These are phyloP conservation scores for Sinocyclocheilus maitianheensis DNA, from an alignment of 2,113 vertebrate species.

Conservation along the genomic window DNA sequence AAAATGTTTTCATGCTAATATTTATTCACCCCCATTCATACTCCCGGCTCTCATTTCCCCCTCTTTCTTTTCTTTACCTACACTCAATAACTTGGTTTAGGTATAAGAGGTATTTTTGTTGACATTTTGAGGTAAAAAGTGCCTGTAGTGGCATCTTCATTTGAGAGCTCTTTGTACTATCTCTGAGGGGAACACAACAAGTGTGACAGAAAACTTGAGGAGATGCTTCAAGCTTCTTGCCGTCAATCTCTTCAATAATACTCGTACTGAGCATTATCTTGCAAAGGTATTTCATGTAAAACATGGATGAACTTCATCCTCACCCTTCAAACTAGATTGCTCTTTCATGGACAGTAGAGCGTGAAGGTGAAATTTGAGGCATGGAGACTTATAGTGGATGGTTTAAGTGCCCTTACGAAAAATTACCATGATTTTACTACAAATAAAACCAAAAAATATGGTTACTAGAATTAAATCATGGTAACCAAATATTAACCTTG, in stretches of 20 bases:
- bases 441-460: too few species aligned
- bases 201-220: background rate
- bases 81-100: background rate
- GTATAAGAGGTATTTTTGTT: background rate
- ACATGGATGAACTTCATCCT: background rate
- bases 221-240: conserved; percentile 3
- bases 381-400: background rate
- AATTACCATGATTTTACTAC: too few species aligned
- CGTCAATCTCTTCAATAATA: background rate
- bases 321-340: background rate
- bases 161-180: background rate
- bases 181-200: conserved; percentile 16
- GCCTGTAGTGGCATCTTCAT: background rate
- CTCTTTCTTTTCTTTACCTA: background rate
- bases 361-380: background rate
- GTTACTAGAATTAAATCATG: too few species aligned
- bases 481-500: too few species aligned
- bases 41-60: background rate
- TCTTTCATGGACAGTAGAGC: background rate
- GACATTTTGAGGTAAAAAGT: conserved; percentile 7
- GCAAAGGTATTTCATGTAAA: background rate
- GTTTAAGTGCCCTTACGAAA: background rate
- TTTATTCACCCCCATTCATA: background rate
- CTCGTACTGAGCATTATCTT: background rate
- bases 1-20: background rate